Conservation (phyloP, 2,797 vertebrate species). For the Anabas testudineus region DNA sequence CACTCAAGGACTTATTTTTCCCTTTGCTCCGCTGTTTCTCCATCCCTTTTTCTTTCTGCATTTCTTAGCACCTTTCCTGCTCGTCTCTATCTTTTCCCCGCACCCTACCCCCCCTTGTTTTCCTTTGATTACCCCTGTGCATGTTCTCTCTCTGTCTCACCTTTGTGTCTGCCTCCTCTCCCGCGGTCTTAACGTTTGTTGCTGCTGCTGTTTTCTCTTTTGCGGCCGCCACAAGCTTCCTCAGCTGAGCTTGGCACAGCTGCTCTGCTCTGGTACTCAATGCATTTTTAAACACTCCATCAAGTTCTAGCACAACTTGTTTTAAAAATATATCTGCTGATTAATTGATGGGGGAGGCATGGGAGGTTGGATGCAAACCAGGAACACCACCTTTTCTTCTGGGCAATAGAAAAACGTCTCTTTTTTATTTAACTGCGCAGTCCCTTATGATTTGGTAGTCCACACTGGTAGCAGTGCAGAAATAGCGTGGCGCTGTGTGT, state of each 20-base stretch:
- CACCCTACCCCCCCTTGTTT: slow-evolving; percentile 12
- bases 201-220: slow-evolving; percentile 7
- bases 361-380: slow-evolving; percentile 58
- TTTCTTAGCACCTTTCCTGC: slow-evolving; percentile 24
- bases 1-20: slow-evolving; percentile 39
- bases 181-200: slow-evolving; percentile 31
- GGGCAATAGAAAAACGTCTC: slow-evolving; percentile 49
- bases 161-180: slow-evolving; percentile 51
- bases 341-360: slow-evolving; percentile 83
- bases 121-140: slow-evolving; percentile 31
- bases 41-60: slow-evolving; percentile 12
- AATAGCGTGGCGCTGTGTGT: slow-evolving; percentile 26
- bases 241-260: slow-evolving; percentile 58
- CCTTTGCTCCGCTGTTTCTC: slow-evolving; percentile 10
- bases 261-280: slow-evolving; percentile 68
- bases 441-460: slow-evolving; percentile 38
- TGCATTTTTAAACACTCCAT: slow-evolving; percentile 88
- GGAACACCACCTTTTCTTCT: slow-evolving; percentile 57
- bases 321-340: slow-evolving; percentile 87
- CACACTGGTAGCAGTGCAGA: slow-evolving; percentile 36
- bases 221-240: slow-evolving; percentile 49
- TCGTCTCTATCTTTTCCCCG: slow-evolving; percentile 3
- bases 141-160: slow-evolving; percentile 36
- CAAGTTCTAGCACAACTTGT: slow-evolving; percentile 81
- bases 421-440: slow-evolving; percentile 40